These are phyloP conservation scores for Andrena minutula DNA, from an alignment of 2,888 invertebrate genomes.

Conservation along the genomic window DNA sequence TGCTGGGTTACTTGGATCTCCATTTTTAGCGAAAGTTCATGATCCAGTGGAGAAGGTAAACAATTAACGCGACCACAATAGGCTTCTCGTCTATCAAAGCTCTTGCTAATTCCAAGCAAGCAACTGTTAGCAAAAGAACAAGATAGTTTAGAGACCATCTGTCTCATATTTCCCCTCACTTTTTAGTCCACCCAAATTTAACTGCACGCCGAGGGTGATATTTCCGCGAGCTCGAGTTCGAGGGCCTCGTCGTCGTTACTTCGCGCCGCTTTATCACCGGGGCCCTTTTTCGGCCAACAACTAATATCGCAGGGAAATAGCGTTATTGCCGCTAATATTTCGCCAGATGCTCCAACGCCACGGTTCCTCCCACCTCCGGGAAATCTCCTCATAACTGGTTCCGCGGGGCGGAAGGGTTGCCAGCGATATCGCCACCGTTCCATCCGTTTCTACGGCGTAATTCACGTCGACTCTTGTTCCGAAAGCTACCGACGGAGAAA, in stretches of 20 bases:
- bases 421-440: slow-evolving; percentile 64
- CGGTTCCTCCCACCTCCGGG: slow-evolving; percentile 26
- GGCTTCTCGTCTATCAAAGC: background rate
- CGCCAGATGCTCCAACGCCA: background rate
- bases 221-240: slow-evolving; percentile 4
- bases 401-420: slow-evolving; percentile 69
- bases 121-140: background rate
- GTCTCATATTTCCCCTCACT: background rate
- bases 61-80: background rate
- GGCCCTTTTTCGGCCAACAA: slow-evolving; percentile 2
- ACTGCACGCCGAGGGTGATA: background rate
- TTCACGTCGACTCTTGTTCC: slow-evolving; percentile 77
- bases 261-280: background rate
- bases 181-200: background rate
- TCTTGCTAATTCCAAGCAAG: background rate
- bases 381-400: slow-evolving; percentile 65
- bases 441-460: slow-evolving; percentile 60
- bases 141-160: background rate
- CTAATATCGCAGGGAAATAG: slow-evolving; percentile 24
- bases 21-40: background rate
- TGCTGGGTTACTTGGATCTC: background rate
- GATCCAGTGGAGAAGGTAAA: background rate
- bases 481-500: slow-evolving; percentile 38
- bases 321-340: slow-evolving; percentile 20
- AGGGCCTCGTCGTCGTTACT: background rate